A percentile compares a stretch with the other conserved stretches of the same genome.
phyloP scores from a whole-genome alignment of 2,797 vertebrate species.

The Cheracebus regulus region DNA sequence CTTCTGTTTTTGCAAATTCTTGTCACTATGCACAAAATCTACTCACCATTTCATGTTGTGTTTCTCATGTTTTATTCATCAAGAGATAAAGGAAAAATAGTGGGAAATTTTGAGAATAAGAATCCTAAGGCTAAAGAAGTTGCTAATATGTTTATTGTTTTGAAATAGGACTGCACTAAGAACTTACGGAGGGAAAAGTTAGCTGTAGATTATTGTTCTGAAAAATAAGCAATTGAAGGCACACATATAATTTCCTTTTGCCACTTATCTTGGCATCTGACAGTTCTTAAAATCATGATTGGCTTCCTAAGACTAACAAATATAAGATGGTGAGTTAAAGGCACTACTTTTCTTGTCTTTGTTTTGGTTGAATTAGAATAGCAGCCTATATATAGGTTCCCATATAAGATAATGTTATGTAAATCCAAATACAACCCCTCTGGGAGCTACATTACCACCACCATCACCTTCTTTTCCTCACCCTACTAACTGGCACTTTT shows the following conservation, averaged over 20 bases:
- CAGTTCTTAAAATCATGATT: background rate
- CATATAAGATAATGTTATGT: background rate
- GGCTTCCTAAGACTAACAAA: background rate
- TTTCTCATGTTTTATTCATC: conserved; percentile 48
- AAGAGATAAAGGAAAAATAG: background rate
- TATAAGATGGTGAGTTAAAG: background rate
- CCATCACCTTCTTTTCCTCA: background rate
- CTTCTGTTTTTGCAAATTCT: background rate
- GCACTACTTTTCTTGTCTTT: background rate
- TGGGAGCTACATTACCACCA: background rate
- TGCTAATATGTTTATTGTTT: background rate
- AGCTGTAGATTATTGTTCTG: background rate
- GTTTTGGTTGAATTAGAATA: background rate
- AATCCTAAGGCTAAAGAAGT: background rate
- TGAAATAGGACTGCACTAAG: background rate
- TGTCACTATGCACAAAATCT: background rate
- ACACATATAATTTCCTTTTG: background rate
- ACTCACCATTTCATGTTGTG: background rate
- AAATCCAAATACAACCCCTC: background rate
- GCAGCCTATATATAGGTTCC: background rate
- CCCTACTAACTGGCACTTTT: background rate
- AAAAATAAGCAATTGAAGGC: background rate
- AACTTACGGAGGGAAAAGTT: background rate
- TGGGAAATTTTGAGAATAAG: background rate
- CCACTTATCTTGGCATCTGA: background rate